Percentiles rank a stretch among this genome's conserved stretches.
These are phyloP conservation scores for Leptestheria dahalacensis DNA, from an alignment of 1,140 invertebrate species.

Conservation along the genomic window DNA sequence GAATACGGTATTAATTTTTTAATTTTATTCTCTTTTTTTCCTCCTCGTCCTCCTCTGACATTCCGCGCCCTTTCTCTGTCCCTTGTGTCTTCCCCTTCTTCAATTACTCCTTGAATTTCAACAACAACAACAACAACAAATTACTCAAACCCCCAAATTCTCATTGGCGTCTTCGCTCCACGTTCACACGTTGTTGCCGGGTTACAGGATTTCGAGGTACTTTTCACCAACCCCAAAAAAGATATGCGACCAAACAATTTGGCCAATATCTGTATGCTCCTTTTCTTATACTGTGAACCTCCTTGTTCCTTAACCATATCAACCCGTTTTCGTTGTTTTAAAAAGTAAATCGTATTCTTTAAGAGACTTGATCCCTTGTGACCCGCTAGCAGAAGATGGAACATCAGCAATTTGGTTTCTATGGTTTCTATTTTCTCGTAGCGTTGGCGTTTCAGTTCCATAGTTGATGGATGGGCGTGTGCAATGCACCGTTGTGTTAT, in stretches of 20 bases:
- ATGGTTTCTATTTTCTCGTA: too few species aligned
- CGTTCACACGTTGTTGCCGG: slow-evolving; percentile 21
- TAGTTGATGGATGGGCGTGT: not conserved
- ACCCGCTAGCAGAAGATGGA: too few species aligned
- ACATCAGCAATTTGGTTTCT: too few species aligned
- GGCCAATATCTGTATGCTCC: slow-evolving; percentile 4
- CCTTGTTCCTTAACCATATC: not conserved
- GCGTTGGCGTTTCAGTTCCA: not conserved
- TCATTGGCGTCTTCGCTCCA: slow-evolving; percentile 15
- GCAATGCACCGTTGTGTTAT: not conserved
- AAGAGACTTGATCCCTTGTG: not conserved
- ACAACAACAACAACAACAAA: slow-evolving; percentile 15
- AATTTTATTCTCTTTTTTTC: slow-evolving; percentile 7
- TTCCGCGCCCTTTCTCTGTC: slow-evolving; percentile 4
- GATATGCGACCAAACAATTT: not conserved
- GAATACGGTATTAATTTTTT: not conserved
- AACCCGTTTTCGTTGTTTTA: not conserved
- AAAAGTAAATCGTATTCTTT: too few species aligned
- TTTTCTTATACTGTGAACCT: not conserved
- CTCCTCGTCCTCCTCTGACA: slow-evolving; percentile 10
- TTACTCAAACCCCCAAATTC: slow-evolving; percentile 6
- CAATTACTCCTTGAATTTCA: slow-evolving; percentile 18
- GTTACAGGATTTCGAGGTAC: slow-evolving; percentile 24
- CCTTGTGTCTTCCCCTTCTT: slow-evolving; percentile 15
- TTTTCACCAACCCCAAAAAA: slow-evolving; percentile 5